These are phyloP conservation scores for Eriocheir sinensis DNA, from an alignment of 1,140 invertebrate genomes.

Conservation along the genomic window DNA sequence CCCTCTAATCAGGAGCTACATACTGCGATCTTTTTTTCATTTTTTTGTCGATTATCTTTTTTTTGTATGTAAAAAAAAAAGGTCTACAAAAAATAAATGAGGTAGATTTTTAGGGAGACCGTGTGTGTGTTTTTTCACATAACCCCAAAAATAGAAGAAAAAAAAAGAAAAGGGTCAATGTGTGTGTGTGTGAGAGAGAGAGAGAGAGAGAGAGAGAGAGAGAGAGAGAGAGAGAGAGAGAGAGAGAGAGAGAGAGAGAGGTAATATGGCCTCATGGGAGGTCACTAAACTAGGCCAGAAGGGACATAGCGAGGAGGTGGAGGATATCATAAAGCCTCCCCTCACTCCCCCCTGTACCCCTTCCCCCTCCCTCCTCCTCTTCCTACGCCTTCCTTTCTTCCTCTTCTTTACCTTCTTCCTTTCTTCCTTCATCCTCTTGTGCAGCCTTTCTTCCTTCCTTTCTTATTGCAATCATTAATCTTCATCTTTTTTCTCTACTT, in stretches of 20 bases:
- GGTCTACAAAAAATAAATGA: too few relatives aligned
- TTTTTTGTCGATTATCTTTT: too few relatives aligned
- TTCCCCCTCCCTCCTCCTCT: neutral
- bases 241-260: neutral
- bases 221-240: slow-evolving; percentile 16
- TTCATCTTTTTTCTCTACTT: too few relatives aligned
- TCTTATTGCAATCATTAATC: too few relatives aligned
- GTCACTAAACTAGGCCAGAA: slow-evolving; percentile 23
- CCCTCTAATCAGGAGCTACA: too few relatives aligned
- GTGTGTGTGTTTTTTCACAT: too few relatives aligned
- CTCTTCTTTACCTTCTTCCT: neutral
- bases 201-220: slow-evolving; percentile 4
- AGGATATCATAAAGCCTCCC: neutral
- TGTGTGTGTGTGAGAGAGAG: neutral
- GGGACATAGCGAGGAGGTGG: slow-evolving; percentile 18
- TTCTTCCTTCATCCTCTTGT: neutral
- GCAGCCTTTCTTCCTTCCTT: neutral
- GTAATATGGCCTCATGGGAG: slow-evolving; percentile 22
- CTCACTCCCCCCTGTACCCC: neutral
- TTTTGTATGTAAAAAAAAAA: too few relatives aligned
- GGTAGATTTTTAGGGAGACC: too few relatives aligned
- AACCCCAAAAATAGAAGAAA: too few relatives aligned
- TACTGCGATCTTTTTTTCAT: too few relatives aligned
- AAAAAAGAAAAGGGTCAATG: too few relatives aligned
- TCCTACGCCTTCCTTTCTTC: neutral